Evolutionary conservation across 2,888 invertebrate species (phyloP), one percentile per base, ranked within the genome.

Genomic region (Drosophila atroscutellata): DNA sequence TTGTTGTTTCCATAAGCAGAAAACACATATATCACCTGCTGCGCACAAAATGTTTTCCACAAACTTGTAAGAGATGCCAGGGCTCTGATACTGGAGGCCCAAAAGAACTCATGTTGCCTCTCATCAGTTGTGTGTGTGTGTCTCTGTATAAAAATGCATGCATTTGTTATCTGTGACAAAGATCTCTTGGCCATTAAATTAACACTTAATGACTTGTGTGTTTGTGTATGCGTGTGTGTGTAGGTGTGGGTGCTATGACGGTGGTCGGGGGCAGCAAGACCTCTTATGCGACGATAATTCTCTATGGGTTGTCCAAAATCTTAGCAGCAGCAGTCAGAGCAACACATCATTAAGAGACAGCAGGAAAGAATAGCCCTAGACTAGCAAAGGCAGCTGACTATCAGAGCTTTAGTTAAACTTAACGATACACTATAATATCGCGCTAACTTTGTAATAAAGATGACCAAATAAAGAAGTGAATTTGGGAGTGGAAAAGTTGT

Each of bases 101-200:
- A 75, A 75, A 75, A 79, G 80, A 72, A 79, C 81, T 75, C 81
- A 56, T 68, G 63, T 75, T 71, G 80, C 80, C 76, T 80, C 66
- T 77, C 74, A 34, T n/a, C 52, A 18, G 64, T 56, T 51, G 39
- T 34, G 18, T 52, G 63, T 59, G 45, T 75, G 54, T 69, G 45
- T 68, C 36, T 70, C 55, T 70, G 50, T 72, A 81, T 81, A 76
- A 81, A 81, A 80, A 83, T 81, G 74, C 83, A 81, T 84, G 74
- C 83, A 75, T 75, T 80, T 75, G 75, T 91, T 91, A 89, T 89
- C 89, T 90, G 85, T 75, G 91, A 89, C 89, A 86, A 82, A 86
- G 85, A 89, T 89, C 91, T 89, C 79, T 81, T 83, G 89, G 85
- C 81, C 90, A 90, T 89, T 90, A 91, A 91, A 90, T 87, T 90